Conservation (phyloP, 2,888 invertebrate genomes). For the Plebejus argus region DNA sequence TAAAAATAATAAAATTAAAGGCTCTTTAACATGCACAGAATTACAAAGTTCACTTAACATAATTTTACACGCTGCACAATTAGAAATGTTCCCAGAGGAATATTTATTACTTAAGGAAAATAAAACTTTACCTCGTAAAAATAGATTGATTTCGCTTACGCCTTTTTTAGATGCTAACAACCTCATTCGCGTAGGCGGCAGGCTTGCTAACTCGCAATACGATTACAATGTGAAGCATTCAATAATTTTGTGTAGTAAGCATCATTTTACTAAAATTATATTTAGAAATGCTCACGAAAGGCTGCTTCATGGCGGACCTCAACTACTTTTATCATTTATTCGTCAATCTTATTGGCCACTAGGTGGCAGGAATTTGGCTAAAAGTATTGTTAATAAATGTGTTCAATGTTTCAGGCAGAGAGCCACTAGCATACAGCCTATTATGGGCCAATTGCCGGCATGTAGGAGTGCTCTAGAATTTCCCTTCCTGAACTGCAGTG, state of each 20-base stretch:
- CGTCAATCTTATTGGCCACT: no score
- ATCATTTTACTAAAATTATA: not conserved
- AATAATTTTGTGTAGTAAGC: constrained; percentile 10
- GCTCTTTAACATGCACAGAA: not conserved
- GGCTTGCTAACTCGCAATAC: constrained; percentile 15
- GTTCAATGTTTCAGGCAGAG: not conserved
- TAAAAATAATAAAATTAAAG: not conserved
- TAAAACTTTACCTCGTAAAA: constrained; percentile 13
- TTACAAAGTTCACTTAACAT: constrained; percentile 13
- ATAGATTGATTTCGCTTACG: not conserved
- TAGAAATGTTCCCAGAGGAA: not conserved
- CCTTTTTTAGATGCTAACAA: constrained; percentile 9
- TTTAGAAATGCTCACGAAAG: no score
- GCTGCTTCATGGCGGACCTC: no score
- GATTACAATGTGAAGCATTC: constrained; percentile 28
- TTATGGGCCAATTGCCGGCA: constrained; percentile 32
- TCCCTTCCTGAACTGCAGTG: constrained; percentile 29
- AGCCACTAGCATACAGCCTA: constrained; percentile 33
- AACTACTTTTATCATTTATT: no score
- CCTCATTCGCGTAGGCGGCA: constrained; percentile 24
- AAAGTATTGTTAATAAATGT: constrained; percentile 14
- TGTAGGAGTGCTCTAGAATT: constrained; percentile 26
- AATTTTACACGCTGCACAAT: not conserved
- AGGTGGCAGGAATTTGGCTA: not conserved
- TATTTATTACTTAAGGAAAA: not conserved